Evolutionary conservation across 2,113 vertebrate genomes (phyloP).

Genomic region (Heptranchias perlo): DNA sequence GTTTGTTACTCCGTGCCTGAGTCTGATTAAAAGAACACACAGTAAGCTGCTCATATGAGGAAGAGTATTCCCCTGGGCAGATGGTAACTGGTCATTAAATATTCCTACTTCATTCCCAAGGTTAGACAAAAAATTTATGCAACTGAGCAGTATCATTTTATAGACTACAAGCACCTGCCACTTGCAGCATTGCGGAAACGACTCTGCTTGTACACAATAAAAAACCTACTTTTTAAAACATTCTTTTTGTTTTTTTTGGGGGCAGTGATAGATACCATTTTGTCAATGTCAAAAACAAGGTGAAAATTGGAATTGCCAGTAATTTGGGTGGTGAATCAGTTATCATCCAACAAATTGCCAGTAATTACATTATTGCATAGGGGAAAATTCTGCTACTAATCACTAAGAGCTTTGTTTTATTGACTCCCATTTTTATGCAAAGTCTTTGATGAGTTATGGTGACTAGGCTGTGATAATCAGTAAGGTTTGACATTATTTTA

Average conservation of each 20-base stretch:
- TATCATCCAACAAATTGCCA: not conserved
- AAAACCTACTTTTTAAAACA: not conserved
- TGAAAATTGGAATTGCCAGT: not conserved
- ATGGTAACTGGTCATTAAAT: constrained; percentile 23
- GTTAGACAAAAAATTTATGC: constrained; percentile 6
- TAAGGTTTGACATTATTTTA: not conserved
- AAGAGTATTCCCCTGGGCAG: constrained; percentile 27
- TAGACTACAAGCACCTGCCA: not conserved
- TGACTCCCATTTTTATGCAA: constrained; percentile 1
- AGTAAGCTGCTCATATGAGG: constrained; percentile 4
- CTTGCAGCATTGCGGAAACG: not conserved
- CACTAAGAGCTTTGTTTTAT: constrained; percentile 12
- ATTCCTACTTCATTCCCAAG: constrained; percentile 18
- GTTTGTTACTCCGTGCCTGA: constrained; percentile 26
- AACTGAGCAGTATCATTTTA: not conserved
- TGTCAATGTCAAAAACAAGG: not conserved
- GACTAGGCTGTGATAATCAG: not conserved
- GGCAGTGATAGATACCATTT: not conserved
- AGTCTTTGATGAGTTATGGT: constrained; percentile 1
- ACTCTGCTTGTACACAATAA: not conserved
- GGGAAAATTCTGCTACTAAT: not conserved
- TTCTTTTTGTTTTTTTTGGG: not conserved
- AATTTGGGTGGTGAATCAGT: not conserved
- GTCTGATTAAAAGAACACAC: constrained; percentile 25
- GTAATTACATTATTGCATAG: not conserved